Base-by-base conservation (phyloP, 2,797 vertebrate species). In the Urophycis tenuis region DNA sequence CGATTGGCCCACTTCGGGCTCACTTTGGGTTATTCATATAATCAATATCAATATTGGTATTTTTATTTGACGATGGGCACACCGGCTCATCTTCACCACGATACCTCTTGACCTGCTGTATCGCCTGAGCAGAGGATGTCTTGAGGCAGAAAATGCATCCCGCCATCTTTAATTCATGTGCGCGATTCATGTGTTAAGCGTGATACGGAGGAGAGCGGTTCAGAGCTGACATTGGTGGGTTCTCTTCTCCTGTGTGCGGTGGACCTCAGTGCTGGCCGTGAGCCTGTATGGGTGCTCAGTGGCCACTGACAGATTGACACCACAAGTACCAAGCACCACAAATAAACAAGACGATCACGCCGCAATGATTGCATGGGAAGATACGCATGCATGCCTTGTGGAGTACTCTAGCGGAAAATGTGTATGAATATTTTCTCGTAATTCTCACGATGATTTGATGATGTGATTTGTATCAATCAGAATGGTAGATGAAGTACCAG, bases 251-350 rank as follows among this genome's bases (percentile, higher is more conserved):
- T 76, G 75, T 34, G 53, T 11, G 67, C 31, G 4, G 11, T 73
- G 79, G 81, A 7, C 76, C 74, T 72, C 22, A 70, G 70, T 53
- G 8, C 1, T 6, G 71, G 11, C 73, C 73, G 84, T 86, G 87
- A 87, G 90, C 87, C 79, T 32, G 82, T 17, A 81, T 81, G 49
- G 39, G 88, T 87, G 88, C 81, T 88, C 83, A 79, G 84, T 81
- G 84, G 60, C 82, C 80, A 60, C 74, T 67, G 17, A 84, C 80
- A 76, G 60, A 15, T 80, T 83, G 45, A 36, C 77, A 79, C 45
- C 76, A 77, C 73, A 78, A 74, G 78, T 74, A n/a, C n/a, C 73
- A 39, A 49, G 72, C 75, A 75, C 73, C 74, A 60, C 29, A 36
- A 53, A 49, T 29, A 78, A 39, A 80, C 8, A 19, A 81, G n/a